Base-by-base conservation (phyloP, 2,113 vertebrate genomes). In the Ivindomyrus marchei region DNA sequence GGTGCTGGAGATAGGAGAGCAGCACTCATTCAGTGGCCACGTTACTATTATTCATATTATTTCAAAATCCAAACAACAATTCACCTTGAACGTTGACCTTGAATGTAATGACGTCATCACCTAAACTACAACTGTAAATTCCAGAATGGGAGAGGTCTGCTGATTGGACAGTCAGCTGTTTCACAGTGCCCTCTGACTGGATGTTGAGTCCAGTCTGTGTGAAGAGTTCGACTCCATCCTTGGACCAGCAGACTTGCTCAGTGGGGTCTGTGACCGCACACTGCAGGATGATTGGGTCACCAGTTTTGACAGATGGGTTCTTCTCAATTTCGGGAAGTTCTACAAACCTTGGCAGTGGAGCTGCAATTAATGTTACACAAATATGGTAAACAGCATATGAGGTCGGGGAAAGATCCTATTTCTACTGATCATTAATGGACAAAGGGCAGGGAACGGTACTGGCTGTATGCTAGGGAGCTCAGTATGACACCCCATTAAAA, bases 201-300 rank as follows among this genome's bases (percentile, higher is more conserved):
- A 97, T 92, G 84, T 93, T 92, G 89, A 97, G 91, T 21, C 94
- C 92, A 0, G 94, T 90, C 0, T 94, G 94, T 49, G 94, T 93
- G 0, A 96, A 96, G 89, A 97, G 95, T 77, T 97, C 96, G 89
- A 96, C 91, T 1, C 96, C 97, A 0, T 97, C 96, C 90, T 97
- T 97, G 93, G 95, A 97, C 97, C 97, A 97, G 88, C 94, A 91
- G 66, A 97, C 97, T 0, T 88, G 92, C 58, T 96, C 95, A 0
- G 93, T 93, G 0, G 88, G 93, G 1, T 95, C 89, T 0, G 96
- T 95, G 70, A 97, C 93, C 87, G 96, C 91, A 0, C 96, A 96
- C 56, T 87, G 91, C 90, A 97, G 95, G 89, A 96, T 95, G 89
- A 97, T 90, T 0, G 90, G 85, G 24, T 91, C 87, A 10, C 92